These are phyloP conservation scores for Rhaphigaster nebulosa DNA, from an alignment of 2,888 invertebrate genomes.

Conservation along the genomic window DNA sequence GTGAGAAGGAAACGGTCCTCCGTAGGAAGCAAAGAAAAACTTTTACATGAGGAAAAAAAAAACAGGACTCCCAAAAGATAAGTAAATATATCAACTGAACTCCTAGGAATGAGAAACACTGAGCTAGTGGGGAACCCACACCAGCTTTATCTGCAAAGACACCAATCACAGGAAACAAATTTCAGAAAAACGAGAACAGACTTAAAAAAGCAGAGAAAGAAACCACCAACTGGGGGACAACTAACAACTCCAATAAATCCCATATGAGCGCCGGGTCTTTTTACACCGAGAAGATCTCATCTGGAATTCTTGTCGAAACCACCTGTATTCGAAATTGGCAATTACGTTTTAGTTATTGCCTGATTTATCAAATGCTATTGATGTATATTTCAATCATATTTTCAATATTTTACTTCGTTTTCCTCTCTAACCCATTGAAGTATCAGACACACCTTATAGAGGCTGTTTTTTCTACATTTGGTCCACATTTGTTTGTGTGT, in stretches of 20 bases:
- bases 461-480: too few relatives aligned
- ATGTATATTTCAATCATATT: too few relatives aligned
- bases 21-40: not conserved
- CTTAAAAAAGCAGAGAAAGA: not conserved
- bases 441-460: too few relatives aligned
- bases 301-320: not conserved
- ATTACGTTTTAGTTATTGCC: not conserved
- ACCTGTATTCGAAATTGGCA: not conserved
- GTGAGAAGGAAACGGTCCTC: not conserved
- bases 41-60: not conserved
- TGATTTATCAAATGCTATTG: not conserved
- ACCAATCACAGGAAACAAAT: constrained; percentile 18
- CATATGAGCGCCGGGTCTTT: not conserved
- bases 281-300: not conserved
- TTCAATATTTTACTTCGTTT: too few relatives aligned
- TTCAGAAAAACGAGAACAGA: constrained; percentile 16
- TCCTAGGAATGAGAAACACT: not conserved
- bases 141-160: not conserved
- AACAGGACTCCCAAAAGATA: not conserved
- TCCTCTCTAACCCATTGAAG: too few relatives aligned
- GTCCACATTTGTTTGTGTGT: too few relatives aligned
- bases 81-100: not conserved
- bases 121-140: not conserved
- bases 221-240: not conserved
- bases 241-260: not conserved